Evolutionary conservation across 2,888 invertebrate species (phyloP), one percentile per base, ranked within the genome.

Genomic region (Acronicta alni): DNA sequence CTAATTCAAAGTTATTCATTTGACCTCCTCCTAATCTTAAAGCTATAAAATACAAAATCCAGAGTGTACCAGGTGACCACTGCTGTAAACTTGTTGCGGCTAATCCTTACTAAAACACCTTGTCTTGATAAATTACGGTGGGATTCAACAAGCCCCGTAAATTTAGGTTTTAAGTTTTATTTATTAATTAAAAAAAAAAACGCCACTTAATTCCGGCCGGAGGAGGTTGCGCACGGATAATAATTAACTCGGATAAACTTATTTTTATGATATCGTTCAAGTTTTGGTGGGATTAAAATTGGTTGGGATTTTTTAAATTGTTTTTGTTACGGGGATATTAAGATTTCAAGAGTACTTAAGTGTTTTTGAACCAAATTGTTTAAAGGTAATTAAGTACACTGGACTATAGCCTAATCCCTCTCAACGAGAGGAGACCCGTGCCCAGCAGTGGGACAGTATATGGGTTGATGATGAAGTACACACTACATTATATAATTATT

Each of bases 61-160:
- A 53, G 53, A 35, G 60, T 63, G 71, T 57, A 57, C 47, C 73
- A 79, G 79, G 77, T 77, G 79, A 75, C 60, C 62, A 59, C 26
- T 30, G 47, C 61, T 35, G 18, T 60, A 59, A 75, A 72, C 67
- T 77, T 75, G 70, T 75, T 73, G 46, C 32, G 43, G 62, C 61
- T 81, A 80, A 81, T 80, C 80, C 73, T 32, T 61, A 55, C 47
- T 72, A 66, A 77, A 75, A 57, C 56, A 60, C 7, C 55, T 55
- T 16, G 47, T 53, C 46, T 53, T 78, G 59, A 78, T 77, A 75
- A 77, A 77, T 69, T 57, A 57, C 46, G 56, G 58, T 53, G 18
- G 58, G 61, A 18, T 57, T 67, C 56, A 63, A 53, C 52, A 57
- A 54, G 38, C 54, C 32, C 20, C 49, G 46, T 67, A 62, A 63